Percentiles rank a stretch among this genome's conserved stretches.
Evolutionary conservation across 1,140 invertebrate genomes (phyloP).

Genomic region (Plutomurus gul): DNA sequence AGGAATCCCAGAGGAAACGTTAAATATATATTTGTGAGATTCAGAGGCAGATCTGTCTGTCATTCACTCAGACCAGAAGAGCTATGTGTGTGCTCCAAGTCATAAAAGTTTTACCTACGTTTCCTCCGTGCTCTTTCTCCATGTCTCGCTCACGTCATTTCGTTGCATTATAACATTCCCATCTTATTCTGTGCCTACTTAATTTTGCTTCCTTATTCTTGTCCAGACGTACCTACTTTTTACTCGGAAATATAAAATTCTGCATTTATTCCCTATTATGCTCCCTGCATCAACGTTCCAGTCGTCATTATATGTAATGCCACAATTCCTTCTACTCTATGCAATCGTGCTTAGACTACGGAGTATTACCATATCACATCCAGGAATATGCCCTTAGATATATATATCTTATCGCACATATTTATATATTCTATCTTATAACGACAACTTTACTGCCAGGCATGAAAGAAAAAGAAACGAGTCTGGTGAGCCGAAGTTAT

Average conservation of each 20-base stretch:
- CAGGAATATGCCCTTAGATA: too few relatives aligned
- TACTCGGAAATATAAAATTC: background rate
- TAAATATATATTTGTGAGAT: slow-evolving; percentile 12
- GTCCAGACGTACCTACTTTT: background rate
- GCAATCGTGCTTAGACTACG: too few relatives aligned
- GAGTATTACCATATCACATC: too few relatives aligned
- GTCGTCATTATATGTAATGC: too few relatives aligned
- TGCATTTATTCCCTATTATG: too few relatives aligned
- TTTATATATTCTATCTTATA: too few relatives aligned
- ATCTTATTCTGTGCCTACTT: background rate
- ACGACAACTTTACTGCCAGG: too few relatives aligned
- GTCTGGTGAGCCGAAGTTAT: too few relatives aligned
- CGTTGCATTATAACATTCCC: background rate
- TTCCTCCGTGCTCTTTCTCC: background rate
- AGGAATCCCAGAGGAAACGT: background rate
- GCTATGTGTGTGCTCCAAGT: slow-evolving; percentile 6
- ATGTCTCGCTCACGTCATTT: background rate
- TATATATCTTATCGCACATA: too few relatives aligned
- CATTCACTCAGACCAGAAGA: background rate
- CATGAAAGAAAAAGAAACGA: too few relatives aligned
- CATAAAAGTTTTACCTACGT: slow-evolving; percentile 10
- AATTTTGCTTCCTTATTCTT: background rate
- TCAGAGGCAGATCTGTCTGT: slow-evolving; percentile 19
- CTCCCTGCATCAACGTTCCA: background rate
- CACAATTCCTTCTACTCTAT: too few relatives aligned